Evolutionary conservation across 2,888 invertebrate genomes (phyloP).

Genomic region (Erebia palarica): DNA sequence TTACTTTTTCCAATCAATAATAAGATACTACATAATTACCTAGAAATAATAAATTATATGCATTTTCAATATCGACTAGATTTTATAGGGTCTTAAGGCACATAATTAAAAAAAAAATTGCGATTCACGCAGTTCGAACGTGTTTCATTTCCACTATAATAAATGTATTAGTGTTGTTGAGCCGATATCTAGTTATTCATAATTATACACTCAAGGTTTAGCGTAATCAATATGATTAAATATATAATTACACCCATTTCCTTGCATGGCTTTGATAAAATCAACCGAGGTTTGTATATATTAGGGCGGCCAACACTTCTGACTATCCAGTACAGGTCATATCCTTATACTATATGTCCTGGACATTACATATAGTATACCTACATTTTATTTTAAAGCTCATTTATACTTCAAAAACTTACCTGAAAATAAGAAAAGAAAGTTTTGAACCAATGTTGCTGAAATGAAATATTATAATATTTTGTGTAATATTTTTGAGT

Average conservation of each 20-base stretch:
- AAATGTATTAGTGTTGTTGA: slow-evolving; percentile 23
- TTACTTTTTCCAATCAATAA: too few relatives aligned
- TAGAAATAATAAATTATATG: too few relatives aligned
- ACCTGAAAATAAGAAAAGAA: too few relatives aligned
- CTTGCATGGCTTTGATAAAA: slow-evolving; percentile 43
- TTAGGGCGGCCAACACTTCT: slow-evolving; percentile 12
- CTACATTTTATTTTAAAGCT: too few relatives aligned
- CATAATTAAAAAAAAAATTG: not conserved
- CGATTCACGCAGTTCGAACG: slow-evolving; percentile 20
- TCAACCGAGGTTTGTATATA: slow-evolving; percentile 38
- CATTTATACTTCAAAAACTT: too few relatives aligned
- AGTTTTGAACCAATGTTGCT: too few relatives aligned
- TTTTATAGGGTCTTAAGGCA: not conserved
- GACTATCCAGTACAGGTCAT: not conserved
- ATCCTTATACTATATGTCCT: too few relatives aligned
- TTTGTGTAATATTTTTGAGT: too few relatives aligned
- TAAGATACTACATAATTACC: too few relatives aligned
- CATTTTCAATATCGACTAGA: too few relatives aligned
- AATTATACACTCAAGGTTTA: slow-evolving; percentile 39
- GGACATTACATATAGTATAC: too few relatives aligned
- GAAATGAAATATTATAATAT: too few relatives aligned
- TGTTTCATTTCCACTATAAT: slow-evolving; percentile 28
- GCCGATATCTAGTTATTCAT: slow-evolving; percentile 35
- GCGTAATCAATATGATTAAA: slow-evolving; percentile 42
- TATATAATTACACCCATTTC: slow-evolving; percentile 42